Evolutionary conservation across 2,888 invertebrate genomes (phyloP).

Genomic region (Drosophila parthenogenetica): DNA sequence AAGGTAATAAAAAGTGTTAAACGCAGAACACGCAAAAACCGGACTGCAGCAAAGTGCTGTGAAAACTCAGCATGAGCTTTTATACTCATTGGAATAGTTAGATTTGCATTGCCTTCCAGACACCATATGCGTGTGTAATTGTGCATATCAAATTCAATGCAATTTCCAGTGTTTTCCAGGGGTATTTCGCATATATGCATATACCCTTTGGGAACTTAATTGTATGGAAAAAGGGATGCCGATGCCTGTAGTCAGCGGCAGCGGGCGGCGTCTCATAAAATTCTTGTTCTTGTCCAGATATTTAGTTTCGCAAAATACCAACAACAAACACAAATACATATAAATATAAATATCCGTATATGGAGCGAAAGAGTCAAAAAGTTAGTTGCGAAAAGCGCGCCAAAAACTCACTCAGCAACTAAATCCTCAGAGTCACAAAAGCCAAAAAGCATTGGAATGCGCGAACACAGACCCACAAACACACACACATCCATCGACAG

Average conservation of each 20-base stretch:
- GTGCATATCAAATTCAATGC: slow-evolving; percentile 44
- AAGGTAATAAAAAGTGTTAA: slow-evolving; percentile 16
- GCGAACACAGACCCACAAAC: slow-evolving; percentile 19
- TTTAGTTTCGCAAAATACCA: slow-evolving; percentile 48
- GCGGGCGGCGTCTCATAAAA: slow-evolving; percentile 6
- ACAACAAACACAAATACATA: background rate
- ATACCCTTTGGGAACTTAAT: slow-evolving; percentile 51
- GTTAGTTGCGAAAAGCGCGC: slow-evolving; percentile 66
- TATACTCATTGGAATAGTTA: background rate
- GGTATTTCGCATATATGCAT: slow-evolving; percentile 8
- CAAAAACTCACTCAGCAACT: slow-evolving; percentile 68
- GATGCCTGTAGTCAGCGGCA: slow-evolving; percentile 17
- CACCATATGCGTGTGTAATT: slow-evolving; percentile 22
- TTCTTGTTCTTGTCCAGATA: slow-evolving; percentile 34
- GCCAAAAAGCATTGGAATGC: slow-evolving; percentile 50
- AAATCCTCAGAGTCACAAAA: slow-evolving; percentile 38
- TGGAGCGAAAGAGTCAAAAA: slow-evolving; percentile 21
- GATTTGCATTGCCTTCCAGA: background rate
- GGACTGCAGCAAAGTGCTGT: background rate
- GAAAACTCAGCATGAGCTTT: slow-evolving; percentile 22
- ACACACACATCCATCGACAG: slow-evolving; percentile 4
- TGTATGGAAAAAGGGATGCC: slow-evolving; percentile 42
- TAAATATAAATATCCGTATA: slow-evolving; percentile 15
- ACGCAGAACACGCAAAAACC: background rate
- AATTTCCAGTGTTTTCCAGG: slow-evolving; percentile 21